Percentiles rank a stretch among this genome's conserved stretches.
Evolutionary conservation across 2,113 vertebrate genomes (phyloP).

Genomic region (Meriones unguiculatus): DNA sequence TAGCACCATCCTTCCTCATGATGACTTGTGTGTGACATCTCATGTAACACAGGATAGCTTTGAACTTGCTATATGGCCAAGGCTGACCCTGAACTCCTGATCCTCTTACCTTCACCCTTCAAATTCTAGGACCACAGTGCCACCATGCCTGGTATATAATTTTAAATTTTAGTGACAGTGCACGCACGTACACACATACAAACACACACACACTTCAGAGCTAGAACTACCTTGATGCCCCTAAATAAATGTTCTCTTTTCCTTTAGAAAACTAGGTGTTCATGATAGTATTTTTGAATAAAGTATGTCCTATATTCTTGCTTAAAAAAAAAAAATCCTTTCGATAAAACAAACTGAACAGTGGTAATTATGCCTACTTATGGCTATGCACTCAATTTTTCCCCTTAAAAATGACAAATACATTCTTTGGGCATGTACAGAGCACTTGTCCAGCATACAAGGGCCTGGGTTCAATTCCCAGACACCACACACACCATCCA

Average conservation of each 20-base stretch:
- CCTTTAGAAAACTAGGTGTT: background rate
- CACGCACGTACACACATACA: too few relatives aligned
- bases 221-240: background rate
- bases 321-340: too few relatives aligned
- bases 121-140: background rate
- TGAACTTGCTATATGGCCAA: background rate
- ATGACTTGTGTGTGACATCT: too few relatives aligned
- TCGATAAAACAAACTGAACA: background rate
- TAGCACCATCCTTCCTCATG: background rate
- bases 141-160: background rate
- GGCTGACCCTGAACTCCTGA: background rate
- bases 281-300: background rate
- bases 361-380: background rate
- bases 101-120: background rate
- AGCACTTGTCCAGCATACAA: background rate
- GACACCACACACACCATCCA: background rate
- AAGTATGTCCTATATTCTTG: background rate
- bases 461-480: background rate
- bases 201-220: background rate
- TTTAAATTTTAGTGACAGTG: background rate
- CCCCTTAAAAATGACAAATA: background rate
- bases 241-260: background rate
- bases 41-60: background rate
- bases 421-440: background rate
- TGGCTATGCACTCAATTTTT: background rate